Percentiles rank a stretch among this genome's conserved stretches.
These are phyloP conservation scores for Lipophrys pholis DNA, from an alignment of 2,113 vertebrate genomes.

Conservation along the genomic window DNA sequence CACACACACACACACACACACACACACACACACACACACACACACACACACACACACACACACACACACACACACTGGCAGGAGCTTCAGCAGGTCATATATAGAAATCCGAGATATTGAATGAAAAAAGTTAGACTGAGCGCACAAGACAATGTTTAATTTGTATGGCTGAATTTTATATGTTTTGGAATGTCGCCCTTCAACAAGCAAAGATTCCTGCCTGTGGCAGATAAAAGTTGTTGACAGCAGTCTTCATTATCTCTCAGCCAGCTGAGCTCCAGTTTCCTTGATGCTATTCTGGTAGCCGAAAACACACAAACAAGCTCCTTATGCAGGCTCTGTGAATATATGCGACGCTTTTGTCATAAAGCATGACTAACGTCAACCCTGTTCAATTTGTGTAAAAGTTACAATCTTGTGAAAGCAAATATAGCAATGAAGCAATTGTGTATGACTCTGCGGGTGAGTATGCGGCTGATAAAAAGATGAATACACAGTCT, in stretches of 20 bases:
- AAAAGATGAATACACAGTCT: neutral
- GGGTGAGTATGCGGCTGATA: neutral
- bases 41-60: no score
- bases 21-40: no score
- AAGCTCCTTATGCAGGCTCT: neutral
- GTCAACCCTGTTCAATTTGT: no score
- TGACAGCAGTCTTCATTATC: constrained; percentile 54
- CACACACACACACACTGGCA: no score
- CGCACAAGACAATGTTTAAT: no score
- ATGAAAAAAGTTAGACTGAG: no score
- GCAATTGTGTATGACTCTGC: neutral
- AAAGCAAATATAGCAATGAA: neutral
- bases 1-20: no score
- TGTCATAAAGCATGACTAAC: neutral
- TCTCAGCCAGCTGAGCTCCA: constrained; percentile 2
- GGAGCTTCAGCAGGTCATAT: no score
- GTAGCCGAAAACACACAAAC: constrained; percentile 11
- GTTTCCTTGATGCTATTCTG: constrained; percentile 53
- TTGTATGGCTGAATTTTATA: no score
- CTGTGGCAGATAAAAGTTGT: constrained; percentile 36
- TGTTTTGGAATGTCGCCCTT: constrained; percentile 48
- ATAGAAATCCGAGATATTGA: no score
- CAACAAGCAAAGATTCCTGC: constrained; percentile 21
- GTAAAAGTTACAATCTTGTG: neutral
- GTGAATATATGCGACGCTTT: neutral